Conservation (phyloP, 2,113 vertebrate genomes). For the Alouatta palliata region DNA sequence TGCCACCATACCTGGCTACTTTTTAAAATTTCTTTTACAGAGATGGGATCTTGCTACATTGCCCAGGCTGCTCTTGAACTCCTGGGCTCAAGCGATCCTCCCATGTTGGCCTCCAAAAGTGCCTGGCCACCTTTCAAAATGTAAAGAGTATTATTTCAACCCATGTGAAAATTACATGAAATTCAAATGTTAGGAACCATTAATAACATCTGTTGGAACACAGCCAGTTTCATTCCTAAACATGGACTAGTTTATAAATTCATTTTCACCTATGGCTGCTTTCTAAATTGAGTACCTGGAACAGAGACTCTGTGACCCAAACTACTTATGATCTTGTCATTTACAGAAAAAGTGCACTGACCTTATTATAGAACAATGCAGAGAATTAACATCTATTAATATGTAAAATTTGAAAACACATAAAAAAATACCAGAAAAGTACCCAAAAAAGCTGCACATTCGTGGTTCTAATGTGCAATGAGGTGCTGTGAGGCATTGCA, state of each 20-base stretch:
- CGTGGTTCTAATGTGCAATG: background rate
- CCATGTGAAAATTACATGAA: background rate
- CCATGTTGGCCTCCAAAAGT: no score
- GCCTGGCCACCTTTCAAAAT: background rate
- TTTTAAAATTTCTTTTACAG: no score
- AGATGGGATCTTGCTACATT: no score
- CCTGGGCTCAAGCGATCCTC: no score
- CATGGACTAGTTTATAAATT: background rate
- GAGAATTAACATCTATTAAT: background rate
- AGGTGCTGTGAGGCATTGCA: background rate
- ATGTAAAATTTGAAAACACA: background rate
- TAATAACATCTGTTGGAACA: background rate
- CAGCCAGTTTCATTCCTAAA: background rate
- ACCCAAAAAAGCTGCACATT: background rate
- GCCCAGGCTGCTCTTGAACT: no score
- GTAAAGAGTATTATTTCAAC: background rate
- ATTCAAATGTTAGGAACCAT: background rate
- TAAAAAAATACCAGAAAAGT: background rate
- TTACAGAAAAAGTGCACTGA: background rate
- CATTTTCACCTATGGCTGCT: background rate
- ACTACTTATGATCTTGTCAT: background rate
- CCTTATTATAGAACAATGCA: background rate
- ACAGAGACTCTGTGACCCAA: background rate
- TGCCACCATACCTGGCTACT: no score
- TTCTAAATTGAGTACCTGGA: background rate